Conservation (phyloP, 2,113 vertebrate genomes). For the Uria lomvia region DNA sequence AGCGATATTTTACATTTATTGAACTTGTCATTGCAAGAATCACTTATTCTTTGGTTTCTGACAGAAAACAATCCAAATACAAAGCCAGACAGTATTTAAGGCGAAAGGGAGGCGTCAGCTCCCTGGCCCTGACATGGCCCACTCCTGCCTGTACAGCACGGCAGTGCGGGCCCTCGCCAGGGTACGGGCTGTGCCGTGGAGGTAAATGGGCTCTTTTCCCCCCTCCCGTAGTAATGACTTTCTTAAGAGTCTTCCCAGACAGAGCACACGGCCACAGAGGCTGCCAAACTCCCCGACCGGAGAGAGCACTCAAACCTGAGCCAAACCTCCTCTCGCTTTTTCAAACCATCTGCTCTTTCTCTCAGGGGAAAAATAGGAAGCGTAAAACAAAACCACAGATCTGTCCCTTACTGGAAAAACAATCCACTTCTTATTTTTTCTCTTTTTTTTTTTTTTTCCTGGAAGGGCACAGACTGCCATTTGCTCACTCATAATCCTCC, state of each 20-base stretch:
- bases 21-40: background rate
- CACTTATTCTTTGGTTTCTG: background rate
- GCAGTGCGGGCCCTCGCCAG: rapidly evolving
- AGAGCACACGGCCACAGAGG: rapidly evolving
- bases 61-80: background rate
- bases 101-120: background rate
- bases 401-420: background rate
- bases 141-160: background rate
- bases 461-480: background rate
- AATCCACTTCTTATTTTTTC: no score
- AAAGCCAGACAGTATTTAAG: background rate
- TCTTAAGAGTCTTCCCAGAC: background rate
- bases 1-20: background rate
- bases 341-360: background rate
- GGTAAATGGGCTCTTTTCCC: rapidly evolving
- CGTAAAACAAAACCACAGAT: background rate
- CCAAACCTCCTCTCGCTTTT: background rate
- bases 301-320: background rate
- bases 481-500: background rate
- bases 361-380: background rate
- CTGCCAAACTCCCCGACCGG: background rate
- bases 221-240: rapidly evolving
- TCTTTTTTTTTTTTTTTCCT: background rate
- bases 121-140: background rate
- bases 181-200: rapidly evolving